These are phyloP conservation scores for Tetrao urogallus DNA, from an alignment of 2,113 vertebrate species.

Conservation along the genomic window DNA sequence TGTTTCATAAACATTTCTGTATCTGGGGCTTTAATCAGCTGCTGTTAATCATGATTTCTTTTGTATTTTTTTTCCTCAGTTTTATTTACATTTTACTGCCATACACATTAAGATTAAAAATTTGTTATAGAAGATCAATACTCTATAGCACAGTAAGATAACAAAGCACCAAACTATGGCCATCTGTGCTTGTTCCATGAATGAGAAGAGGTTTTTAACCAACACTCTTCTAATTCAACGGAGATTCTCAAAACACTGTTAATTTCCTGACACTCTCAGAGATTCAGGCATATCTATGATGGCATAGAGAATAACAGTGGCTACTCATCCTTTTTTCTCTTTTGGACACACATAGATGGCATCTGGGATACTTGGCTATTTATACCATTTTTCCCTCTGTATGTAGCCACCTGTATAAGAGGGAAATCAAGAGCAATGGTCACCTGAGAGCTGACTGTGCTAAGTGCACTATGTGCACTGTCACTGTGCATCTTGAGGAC, in stretches of 20 bases:
- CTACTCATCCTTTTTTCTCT: neutral
- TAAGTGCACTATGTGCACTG: neutral
- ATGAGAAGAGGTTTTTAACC: neutral
- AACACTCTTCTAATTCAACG: neutral
- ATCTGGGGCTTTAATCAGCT: neutral
- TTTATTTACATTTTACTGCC: neutral
- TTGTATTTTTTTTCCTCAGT: fast-evolving
- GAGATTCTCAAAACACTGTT: neutral
- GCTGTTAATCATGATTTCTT: fast-evolving
- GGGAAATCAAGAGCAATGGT: neutral
- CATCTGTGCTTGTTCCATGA: neutral
- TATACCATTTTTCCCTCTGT: neutral
- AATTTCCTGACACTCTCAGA: neutral
- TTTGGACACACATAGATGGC: neutral
- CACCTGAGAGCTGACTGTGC: neutral
- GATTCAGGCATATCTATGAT: neutral
- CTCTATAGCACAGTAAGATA: neutral
- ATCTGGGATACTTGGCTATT: neutral
- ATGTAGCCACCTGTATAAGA: neutral
- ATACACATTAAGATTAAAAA: neutral
- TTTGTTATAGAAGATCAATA: neutral
- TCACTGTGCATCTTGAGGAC: neutral
- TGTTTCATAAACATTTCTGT: neutral
- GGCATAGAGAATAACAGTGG: neutral
- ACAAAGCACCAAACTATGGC: neutral